phyloP scores from a whole-genome alignment of 2,113 vertebrate species.

The Neodontobutis hainanensis region DNA sequence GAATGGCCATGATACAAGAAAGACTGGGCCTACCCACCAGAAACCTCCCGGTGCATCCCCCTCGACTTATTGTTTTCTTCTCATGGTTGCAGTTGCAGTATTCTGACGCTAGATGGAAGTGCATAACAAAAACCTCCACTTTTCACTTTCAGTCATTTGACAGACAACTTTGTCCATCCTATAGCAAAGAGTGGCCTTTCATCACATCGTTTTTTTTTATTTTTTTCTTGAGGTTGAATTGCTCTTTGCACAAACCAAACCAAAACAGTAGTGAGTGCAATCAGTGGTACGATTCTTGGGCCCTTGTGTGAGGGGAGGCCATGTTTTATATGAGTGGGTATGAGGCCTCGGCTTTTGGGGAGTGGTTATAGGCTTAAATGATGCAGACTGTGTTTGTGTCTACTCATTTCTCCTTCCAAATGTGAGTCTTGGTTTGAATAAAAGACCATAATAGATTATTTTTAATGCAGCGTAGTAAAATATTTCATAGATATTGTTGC shows the following conservation, averaged over 20 bases:
- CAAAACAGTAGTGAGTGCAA: constrained; percentile 17
- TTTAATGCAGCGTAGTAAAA: not conserved
- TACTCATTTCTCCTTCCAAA: not conserved
- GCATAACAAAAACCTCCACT: constrained; percentile 4
- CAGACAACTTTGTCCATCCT: not conserved
- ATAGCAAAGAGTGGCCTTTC: constrained; percentile 36
- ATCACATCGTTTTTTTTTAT: constrained; percentile 12
- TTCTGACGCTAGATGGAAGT: constrained; percentile 32
- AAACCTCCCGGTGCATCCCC: too few species aligned
- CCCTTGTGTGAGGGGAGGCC: not conserved
- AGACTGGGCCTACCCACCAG: too few species aligned
- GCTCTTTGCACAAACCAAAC: constrained; percentile 30
- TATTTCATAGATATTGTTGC: not conserved
- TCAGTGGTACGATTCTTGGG: constrained; percentile 8
- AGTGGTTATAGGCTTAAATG: not conserved
- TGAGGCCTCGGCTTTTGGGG: not conserved
- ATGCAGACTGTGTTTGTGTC: too few species aligned
- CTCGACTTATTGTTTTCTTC: too few species aligned
- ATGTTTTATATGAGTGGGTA: not conserved
- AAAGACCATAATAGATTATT: too few species aligned
- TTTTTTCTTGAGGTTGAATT: constrained; percentile 28
- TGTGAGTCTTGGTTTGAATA: too few species aligned
- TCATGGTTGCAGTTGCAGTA: constrained; percentile 17
- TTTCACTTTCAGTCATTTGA: not conserved
- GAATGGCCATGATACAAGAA: too few species aligned